Conservation (phyloP, 1,140 invertebrate genomes). For the Psilanteris sp. region DNA sequence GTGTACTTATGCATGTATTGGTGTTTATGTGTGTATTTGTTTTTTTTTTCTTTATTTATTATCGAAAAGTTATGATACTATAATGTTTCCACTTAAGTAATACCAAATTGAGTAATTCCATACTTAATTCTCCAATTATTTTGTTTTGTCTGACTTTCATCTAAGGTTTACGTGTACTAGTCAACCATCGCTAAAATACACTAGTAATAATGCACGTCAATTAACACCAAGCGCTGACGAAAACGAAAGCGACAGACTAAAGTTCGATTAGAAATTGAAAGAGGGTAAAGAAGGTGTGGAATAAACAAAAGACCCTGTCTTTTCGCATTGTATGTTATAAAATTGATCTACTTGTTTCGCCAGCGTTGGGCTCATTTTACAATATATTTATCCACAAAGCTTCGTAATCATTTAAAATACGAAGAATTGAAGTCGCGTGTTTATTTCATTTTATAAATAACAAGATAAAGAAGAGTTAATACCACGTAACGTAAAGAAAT, state of each 20-base stretch:
- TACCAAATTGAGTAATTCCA: constrained; percentile 50
- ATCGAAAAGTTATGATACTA: constrained; percentile 60
- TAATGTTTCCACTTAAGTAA: constrained; percentile 50
- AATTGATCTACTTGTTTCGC: constrained; percentile 40
- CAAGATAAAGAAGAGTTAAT: constrained; percentile 23
- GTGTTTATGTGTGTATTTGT: constrained; percentile 7
- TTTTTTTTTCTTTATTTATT: constrained; percentile 10
- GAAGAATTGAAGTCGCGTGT: constrained; percentile 20
- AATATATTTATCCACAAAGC: constrained; percentile 51
- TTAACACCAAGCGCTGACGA: constrained; percentile 61
- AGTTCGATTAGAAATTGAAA: background rate
- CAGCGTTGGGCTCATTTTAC: constrained; percentile 47
- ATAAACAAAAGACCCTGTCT: constrained; percentile 5
- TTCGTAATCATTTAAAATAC: constrained; percentile 32
- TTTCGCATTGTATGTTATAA: constrained; percentile 1
- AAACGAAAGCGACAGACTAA: constrained; percentile 18
- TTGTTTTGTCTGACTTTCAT: constrained; percentile 38
- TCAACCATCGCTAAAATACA: constrained; percentile 58
- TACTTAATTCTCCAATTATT: constrained; percentile 22
- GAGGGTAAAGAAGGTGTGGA: constrained; percentile 1
- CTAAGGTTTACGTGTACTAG: constrained; percentile 57
- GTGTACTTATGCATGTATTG: constrained; percentile 1
- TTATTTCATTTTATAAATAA: constrained; percentile 22
- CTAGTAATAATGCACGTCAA: constrained; percentile 71
- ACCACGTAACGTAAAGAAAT: constrained; percentile 15